Conservation (phyloP, 37 sponge, comb jelly and placozoan species). For the Hexactinellida sp. region DNA sequence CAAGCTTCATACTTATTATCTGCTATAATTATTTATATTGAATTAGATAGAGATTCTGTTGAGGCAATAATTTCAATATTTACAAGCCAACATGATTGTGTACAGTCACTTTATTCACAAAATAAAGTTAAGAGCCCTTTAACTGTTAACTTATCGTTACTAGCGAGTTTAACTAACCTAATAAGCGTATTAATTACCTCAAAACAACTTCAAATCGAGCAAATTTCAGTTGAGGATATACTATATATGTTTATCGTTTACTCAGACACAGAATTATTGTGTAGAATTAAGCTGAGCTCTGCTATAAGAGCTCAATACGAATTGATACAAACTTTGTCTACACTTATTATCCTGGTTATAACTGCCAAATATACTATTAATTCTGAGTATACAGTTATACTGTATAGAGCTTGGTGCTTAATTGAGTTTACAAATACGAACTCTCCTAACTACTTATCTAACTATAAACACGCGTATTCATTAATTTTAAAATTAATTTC, state of each 20-base stretch:
- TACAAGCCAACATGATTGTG: neutral
- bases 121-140: neutral
- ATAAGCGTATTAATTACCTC: neutral
- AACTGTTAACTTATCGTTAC: neutral
- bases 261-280: neutral
- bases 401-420: neutral
- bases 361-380: neutral
- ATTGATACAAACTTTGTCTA: neutral
- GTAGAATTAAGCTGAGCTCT: neutral
- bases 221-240: neutral
- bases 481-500: neutral
- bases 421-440: neutral
- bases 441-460: neutral
- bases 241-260: neutral
- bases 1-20: neutral
- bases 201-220: neutral
- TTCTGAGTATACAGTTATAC: neutral
- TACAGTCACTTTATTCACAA: neutral
- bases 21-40: neutral
- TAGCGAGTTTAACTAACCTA: neutral
- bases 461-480: neutral
- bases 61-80: neutral
- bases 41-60: neutral
- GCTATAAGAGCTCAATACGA: neutral
- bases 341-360: neutral